phyloP scores from a whole-genome alignment of 1,140 invertebrate species.

The Delia radicum region DNA sequence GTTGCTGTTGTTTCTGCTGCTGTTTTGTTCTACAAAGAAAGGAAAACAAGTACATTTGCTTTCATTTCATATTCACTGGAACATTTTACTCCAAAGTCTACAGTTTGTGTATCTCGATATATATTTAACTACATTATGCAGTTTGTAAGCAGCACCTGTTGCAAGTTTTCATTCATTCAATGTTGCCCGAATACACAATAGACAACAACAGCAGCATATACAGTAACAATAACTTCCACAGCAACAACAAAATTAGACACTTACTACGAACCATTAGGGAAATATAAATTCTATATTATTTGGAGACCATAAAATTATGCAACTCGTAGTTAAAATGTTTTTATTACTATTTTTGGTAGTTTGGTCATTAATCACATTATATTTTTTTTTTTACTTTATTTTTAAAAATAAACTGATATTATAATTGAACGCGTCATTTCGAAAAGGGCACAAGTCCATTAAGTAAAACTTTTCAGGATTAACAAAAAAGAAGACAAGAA shows the following conservation, averaged over 20 bases:
- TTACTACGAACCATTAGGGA: neutral
- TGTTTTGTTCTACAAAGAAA: neutral
- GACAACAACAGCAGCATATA: neutral
- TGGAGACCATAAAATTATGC: neutral
- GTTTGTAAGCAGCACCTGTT: slow-evolving; percentile 13
- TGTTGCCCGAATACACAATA: neutral
- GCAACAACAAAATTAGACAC: neutral
- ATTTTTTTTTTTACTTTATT: too few relatives aligned
- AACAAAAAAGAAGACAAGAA: too few relatives aligned
- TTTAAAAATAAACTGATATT: too few relatives aligned
- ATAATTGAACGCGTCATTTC: too few relatives aligned
- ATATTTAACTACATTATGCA: too few relatives aligned
- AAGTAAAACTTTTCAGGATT: too few relatives aligned
- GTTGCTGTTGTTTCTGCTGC: neutral
- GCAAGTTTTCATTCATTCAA: slow-evolving; percentile 13
- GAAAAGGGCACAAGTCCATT: too few relatives aligned
- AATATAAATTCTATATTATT: neutral
- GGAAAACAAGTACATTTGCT: neutral
- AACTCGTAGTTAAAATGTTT: neutral
- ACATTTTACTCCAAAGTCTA: neutral
- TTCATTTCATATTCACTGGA: neutral
- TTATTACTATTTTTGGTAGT: neutral
- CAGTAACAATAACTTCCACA: neutral
- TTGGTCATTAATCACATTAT: neutral
- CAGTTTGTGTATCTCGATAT: neutral